Conservation (phyloP, 2,113 vertebrate species). For the Lepus timidus region DNA sequence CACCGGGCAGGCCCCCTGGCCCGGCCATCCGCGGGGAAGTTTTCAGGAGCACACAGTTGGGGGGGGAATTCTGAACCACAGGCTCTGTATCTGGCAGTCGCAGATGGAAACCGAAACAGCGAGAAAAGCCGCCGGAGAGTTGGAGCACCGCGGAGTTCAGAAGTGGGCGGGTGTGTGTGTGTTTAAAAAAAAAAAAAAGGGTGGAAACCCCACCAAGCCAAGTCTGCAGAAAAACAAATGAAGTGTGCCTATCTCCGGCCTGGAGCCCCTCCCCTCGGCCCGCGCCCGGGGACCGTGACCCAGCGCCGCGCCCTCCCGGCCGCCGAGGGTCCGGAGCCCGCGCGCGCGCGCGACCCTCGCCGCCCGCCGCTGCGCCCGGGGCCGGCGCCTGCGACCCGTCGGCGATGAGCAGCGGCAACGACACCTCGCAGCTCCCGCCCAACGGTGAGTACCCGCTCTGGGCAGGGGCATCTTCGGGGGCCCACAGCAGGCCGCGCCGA, state of each 20-base stretch:
- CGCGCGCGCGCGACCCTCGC: slow-evolving; percentile 67
- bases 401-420: slow-evolving; percentile 83
- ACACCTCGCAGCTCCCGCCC: slow-evolving; percentile 50
- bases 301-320: slow-evolving; percentile 87
- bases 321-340: slow-evolving; percentile 82
- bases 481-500: too few species aligned
- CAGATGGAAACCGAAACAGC: slow-evolving; percentile 39
- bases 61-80: neutral
- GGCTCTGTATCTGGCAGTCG: neutral
- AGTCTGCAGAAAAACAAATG: slow-evolving; percentile 74
- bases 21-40: neutral
- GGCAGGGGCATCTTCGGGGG: neutral
- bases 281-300: slow-evolving; percentile 86
- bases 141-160: slow-evolving; percentile 35
- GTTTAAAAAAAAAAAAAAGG: slow-evolving; percentile 30
- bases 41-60: neutral
- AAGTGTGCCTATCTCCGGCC: slow-evolving; percentile 87
- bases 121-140: neutral
- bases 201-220: slow-evolving; percentile 68
- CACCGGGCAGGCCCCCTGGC: neutral
- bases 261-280: slow-evolving; percentile 87
- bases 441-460: slow-evolving; percentile 84
- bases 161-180: slow-evolving; percentile 67
- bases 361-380: slow-evolving; percentile 72
- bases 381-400: slow-evolving; percentile 74